Base-by-base conservation (phyloP, 2,113 vertebrate genomes). In the Brachyhypopomus occidentalis region DNA sequence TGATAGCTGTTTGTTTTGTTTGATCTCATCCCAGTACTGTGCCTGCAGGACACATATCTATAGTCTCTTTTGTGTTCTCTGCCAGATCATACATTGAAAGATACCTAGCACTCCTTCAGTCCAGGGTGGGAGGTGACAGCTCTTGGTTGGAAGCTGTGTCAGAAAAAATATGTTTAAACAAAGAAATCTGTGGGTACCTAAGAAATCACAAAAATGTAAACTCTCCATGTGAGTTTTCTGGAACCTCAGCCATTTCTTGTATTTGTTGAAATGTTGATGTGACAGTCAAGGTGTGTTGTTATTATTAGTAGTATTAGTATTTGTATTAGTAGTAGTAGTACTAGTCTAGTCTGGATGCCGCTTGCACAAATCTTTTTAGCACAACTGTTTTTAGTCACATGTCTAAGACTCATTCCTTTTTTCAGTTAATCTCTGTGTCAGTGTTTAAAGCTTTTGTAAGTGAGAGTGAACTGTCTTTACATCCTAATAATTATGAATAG, bases 101-200 rank as follows among this genome's bases (percentile, higher is more conserved):
- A 75, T 72, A 56, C 71, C 66, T 38, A 11, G 5, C 38, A 23
- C 30, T 74, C 20, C 58, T 60, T 52, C 8, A 11, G 30, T 17
- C 56, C 63, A 58, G 58, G 69, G 62, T 63, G 38, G 30, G 12
- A 69, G 38, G 11, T 14, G 45, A 14, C 45, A 52, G 45, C 45
- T 52, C 45, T 11, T 14, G 45, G 25, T 36, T 56, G 52, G 64
- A 23, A 2, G 23, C 36, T 76, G 73, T 45, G 72, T 77, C n/a
- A 60, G 77, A 23, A 70, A 76, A 71, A 82, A 77, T 82, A 34
- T 27, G 56, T n/a, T 71, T 34, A 71, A 77, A 71, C 64, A 72
- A 77, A 77, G 30, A 25, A 48, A 71, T 72, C 23, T 45, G 17
- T 60, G 63, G 48, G 11, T 81, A 2, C 11, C 19, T 41, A 14